Evolutionary conservation across 2,888 invertebrate genomes (phyloP).

Genomic region (Agriotes lineatus): DNA sequence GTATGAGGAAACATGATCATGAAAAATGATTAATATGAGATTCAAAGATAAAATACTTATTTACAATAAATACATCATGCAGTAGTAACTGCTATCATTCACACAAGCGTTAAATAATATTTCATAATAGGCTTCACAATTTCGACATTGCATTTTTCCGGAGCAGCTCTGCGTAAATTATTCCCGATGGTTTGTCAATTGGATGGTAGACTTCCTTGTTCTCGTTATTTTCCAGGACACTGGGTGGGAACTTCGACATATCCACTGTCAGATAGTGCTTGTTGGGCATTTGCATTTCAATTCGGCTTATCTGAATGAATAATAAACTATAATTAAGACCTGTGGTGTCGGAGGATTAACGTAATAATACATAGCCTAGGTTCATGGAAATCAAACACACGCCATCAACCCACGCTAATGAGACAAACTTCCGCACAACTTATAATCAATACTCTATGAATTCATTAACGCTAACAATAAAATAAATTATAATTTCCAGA

Average conservation of each 20-base stretch:
- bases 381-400: conserved; percentile 3
- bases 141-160: conserved; percentile 70
- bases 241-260: conserved; percentile 78
- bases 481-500: neutral
- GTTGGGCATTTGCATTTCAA: conserved; percentile 85
- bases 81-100: neutral
- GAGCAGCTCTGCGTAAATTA: conserved; percentile 79
- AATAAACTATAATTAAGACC: conserved; percentile 40
- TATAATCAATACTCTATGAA: conserved; percentile 1
- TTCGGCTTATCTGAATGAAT: conserved; percentile 72
- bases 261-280: conserved; percentile 85
- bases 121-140: conserved; percentile 60
- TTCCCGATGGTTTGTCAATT: conserved; percentile 83
- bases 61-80: conserved; percentile 10
- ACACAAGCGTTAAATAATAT: neutral
- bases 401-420: conserved; percentile 3
- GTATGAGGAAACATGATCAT: neutral
- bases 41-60: conserved; percentile 2
- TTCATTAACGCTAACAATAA: conserved; percentile 8
- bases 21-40: neutral
- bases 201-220: conserved; percentile 82
- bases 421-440: conserved; percentile 3
- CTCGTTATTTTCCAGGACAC: conserved; percentile 72
- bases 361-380: conserved; percentile 14
- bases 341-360: conserved; percentile 10